A percentile compares a stretch with the other conserved stretches of the same genome.
These are phyloP conservation scores for Pollenia angustigena DNA, from an alignment of 2,888 invertebrate genomes.

Conservation along the genomic window DNA sequence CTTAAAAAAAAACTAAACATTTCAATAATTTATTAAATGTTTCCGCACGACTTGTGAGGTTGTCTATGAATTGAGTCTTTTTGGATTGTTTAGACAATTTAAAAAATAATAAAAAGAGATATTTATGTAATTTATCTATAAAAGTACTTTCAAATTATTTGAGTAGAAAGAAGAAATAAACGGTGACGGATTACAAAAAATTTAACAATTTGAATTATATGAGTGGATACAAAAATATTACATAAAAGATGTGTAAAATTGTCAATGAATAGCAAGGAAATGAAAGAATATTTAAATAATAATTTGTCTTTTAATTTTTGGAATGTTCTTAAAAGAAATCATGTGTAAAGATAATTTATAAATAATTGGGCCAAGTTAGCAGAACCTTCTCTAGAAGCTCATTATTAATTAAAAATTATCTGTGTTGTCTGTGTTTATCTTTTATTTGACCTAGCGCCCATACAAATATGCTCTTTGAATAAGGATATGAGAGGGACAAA, in stretches of 20 bases:
- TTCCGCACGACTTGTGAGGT: slow-evolving; percentile 15
- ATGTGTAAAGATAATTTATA: too few species aligned
- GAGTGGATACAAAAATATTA: slow-evolving; percentile 4
- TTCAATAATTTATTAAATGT: neutral
- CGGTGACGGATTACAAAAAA: neutral
- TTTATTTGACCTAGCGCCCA: too few species aligned
- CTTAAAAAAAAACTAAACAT: neutral
- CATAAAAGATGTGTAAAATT: neutral
- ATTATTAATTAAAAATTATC: too few species aligned
- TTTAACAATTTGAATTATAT: neutral
- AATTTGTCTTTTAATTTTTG: too few species aligned
- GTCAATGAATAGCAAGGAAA: neutral
- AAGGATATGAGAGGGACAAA: too few species aligned
- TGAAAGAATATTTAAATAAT: neutral
- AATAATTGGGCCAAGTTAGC: too few species aligned
- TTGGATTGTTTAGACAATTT: neutral
- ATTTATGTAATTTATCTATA: slow-evolving; percentile 14
- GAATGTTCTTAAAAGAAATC: too few species aligned
- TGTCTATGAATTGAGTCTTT: neutral
- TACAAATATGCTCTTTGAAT: too few species aligned
- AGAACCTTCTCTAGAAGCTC: too few species aligned
- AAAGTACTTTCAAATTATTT: slow-evolving; percentile 33
- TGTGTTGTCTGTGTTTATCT: too few species aligned
- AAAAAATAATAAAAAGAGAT: neutral
- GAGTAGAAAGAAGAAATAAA: neutral